These are phyloP conservation scores for Drosophila parabipectinata DNA, from an alignment of 1,140 invertebrate species.

Conservation along the genomic window DNA sequence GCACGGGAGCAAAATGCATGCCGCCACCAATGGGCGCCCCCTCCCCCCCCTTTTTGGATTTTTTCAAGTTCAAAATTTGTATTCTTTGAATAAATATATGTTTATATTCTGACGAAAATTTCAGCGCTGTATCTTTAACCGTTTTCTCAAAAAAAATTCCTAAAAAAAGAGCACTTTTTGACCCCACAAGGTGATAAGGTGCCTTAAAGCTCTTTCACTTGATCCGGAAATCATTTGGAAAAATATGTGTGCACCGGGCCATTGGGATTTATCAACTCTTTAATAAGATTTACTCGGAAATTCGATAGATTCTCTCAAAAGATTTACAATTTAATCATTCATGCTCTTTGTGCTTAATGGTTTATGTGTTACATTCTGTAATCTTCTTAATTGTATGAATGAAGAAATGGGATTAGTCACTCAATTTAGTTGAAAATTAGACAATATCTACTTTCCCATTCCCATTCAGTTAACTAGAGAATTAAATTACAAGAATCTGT, in stretches of 20 bases:
- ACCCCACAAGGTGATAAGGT: too few relatives aligned
- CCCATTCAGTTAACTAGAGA: slow-evolving; percentile 13
- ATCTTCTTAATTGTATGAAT: slow-evolving; percentile 71
- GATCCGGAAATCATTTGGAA: slow-evolving; percentile 15
- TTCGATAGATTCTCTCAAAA: not conserved
- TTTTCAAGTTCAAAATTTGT: too few relatives aligned
- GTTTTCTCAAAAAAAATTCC: too few relatives aligned
- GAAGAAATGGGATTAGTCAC: slow-evolving; percentile 62
- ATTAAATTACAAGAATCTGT: not conserved
- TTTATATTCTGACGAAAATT: too few relatives aligned
- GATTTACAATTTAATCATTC: slow-evolving; percentile 1
- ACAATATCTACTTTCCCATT: not conserved
- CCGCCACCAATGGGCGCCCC: too few relatives aligned
- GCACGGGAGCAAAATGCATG: too few relatives aligned
- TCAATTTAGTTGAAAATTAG: slow-evolving; percentile 47
- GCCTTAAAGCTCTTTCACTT: slow-evolving; percentile 8
- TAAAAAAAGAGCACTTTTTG: too few relatives aligned
- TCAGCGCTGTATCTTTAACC: too few relatives aligned
- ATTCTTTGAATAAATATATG: too few relatives aligned
- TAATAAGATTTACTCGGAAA: not conserved
- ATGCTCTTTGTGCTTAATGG: not conserved
- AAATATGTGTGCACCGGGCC: not conserved
- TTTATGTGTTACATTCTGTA: slow-evolving; percentile 35
- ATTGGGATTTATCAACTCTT: slow-evolving; percentile 11
- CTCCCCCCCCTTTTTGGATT: too few relatives aligned